Base-by-base conservation (phyloP, 2,113 vertebrate genomes). In the Podilymbus podiceps region DNA sequence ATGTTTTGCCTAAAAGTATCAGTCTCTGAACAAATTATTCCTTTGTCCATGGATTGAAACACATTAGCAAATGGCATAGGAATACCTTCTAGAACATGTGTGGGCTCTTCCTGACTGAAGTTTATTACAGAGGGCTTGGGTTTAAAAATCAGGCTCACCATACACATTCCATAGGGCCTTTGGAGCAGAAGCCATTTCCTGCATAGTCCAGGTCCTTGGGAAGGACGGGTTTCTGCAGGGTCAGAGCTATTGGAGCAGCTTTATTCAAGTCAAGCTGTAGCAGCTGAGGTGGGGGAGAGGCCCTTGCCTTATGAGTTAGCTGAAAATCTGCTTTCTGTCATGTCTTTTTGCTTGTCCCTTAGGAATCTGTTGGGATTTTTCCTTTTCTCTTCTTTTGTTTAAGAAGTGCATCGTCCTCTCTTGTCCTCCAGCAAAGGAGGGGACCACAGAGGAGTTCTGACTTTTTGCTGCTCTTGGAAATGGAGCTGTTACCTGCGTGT, bases 101-200 rank as follows among this genome's bases (percentile, higher is more conserved):
- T 5, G 30, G 55, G 15, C 35, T 83, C 22, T 55, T 53, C 8
- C n/a, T 23, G 25, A 15, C 30, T 52, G 8, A 40, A 68, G 20
- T 53, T 52, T 53, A 8, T 62, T 85, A 23, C 12, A 10, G 35
- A 47, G 35, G 47, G 15, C 58, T 77, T 63, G 44, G 21, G 42
- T 68, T 85, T 44, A 44, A 58, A 63, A 73, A 15, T 35, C 12
- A 33, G 63, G 69, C n/a, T 91, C 23, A 38, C n/a, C 6, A 2
- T 25, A 56, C 0, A 0, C 33, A 8, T 69, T 2, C 1, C n/a
- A 9, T 33, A 24, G n/a, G 19, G 23, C 49, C 38, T 25, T 71
- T 23, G 9, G 46, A 74, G 56, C 75, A 67, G 79, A 50, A 64
- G 35, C 40, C 2, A 2, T n/a, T 47, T 40, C 25, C 68, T 69